Conservation (phyloP, 2,797 vertebrate genomes). For the Urosaurus nigricauda region DNA sequence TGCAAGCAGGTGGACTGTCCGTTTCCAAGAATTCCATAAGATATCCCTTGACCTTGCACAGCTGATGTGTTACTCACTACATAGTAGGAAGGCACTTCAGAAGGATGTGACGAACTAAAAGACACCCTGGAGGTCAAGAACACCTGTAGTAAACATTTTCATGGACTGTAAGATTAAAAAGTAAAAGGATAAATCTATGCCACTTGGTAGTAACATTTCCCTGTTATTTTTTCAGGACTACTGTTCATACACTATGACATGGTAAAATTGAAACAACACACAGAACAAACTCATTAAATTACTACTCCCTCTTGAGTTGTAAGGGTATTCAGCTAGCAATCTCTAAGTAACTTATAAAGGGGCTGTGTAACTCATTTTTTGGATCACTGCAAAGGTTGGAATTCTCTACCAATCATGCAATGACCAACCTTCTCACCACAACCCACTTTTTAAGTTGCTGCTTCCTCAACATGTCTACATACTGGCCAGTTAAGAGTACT, state of each 20-base stretch:
- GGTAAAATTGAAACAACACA: neutral
- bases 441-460: too few species aligned
- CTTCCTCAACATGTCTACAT: too few species aligned
- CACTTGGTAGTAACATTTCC: neutral
- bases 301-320: too few species aligned
- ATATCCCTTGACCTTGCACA: neutral
- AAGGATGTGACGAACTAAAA: neutral
- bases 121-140: too few species aligned
- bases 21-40: neutral
- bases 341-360: too few species aligned
- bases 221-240: neutral
- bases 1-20: neutral
- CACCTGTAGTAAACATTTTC: too few species aligned
- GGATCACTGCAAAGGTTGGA: neutral
- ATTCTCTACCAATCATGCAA: neutral
- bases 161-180: neutral
- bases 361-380: neutral
- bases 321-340: neutral
- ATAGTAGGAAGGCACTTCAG: neutral
- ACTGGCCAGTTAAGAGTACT: too few species aligned
- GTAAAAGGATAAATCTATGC: neutral
- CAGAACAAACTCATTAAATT: neutral
- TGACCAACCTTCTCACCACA: neutral
- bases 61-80: neutral
- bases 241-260: neutral